These are phyloP conservation scores for Takifugu ocellatus DNA, from an alignment of 2,797 vertebrate species.

Conservation along the genomic window DNA sequence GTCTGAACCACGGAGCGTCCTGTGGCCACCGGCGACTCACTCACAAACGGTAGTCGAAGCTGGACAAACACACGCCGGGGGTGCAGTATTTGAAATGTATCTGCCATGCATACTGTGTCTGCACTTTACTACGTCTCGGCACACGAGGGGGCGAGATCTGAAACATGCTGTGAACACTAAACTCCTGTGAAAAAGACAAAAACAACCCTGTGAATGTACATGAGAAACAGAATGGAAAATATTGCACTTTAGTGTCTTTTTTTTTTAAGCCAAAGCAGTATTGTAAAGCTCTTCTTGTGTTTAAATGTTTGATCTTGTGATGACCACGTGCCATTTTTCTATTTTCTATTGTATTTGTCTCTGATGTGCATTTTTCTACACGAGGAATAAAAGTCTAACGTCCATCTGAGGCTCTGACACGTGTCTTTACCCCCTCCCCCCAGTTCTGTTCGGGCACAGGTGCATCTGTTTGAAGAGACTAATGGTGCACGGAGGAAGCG, in stretches of 20 bases:
- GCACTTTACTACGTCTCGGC: conserved; percentile 87
- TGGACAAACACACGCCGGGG: conserved; percentile 45
- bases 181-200: conserved; percentile 64
- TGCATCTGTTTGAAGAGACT: conserved; percentile 54
- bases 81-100: conserved; percentile 33
- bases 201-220: conserved; percentile 81
- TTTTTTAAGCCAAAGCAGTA: conserved; percentile 89
- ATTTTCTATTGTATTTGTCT: conserved; percentile 76
- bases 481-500: conserved; percentile 43
- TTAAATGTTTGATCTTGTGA: conserved; percentile 68
- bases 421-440: conserved; percentile 20
- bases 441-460: conserved; percentile 6
- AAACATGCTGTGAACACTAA: conserved; percentile 77
- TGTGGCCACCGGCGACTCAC: conserved; percentile 71
- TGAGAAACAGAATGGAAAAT: conserved; percentile 67
- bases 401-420: conserved; percentile 14
- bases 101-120: conserved; percentile 67
- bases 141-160: conserved; percentile 50
- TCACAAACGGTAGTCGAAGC: conserved; percentile 74
- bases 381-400: conserved; percentile 60
- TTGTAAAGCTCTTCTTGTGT: conserved; percentile 76
- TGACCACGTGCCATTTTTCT: conserved; percentile 79
- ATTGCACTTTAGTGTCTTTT: conserved; percentile 86
- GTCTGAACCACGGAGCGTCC: conserved; percentile 76
- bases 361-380: conserved; percentile 77